Conservation (phyloP, 1,140 invertebrate genomes). For the Drosophila insularis region DNA sequence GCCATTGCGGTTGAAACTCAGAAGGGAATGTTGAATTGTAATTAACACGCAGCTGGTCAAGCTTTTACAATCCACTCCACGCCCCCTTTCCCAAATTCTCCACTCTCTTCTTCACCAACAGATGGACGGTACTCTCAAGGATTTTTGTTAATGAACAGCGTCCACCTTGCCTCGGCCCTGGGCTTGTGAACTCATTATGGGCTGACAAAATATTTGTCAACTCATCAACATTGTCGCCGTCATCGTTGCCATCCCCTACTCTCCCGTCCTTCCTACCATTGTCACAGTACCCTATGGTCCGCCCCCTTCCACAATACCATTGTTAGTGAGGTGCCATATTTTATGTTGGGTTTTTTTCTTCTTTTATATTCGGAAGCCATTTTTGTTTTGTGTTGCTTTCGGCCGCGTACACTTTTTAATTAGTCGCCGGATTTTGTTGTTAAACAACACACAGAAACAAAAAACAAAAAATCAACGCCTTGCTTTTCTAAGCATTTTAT, state of each 20-base stretch:
- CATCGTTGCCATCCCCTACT: conserved; percentile 23
- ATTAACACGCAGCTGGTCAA: conserved; percentile 64
- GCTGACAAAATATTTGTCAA: conserved; percentile 80
- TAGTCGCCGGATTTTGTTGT: conserved; percentile 41
- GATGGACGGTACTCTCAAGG: conserved; percentile 16
- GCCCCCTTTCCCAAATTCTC: not conserved
- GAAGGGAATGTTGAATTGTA: conserved; percentile 58
- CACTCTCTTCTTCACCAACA: conserved; percentile 44
- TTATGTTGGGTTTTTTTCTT: conserved; percentile 24
- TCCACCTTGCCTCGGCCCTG: conserved; percentile 9
- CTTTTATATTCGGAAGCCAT: conserved; percentile 8
- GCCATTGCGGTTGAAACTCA: conserved; percentile 38
- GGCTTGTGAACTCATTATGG: conserved; percentile 65
- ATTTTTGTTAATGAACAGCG: conserved; percentile 39
- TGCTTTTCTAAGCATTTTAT: conserved; percentile 61
- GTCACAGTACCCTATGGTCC: not conserved
- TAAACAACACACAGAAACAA: conserved; percentile 8
- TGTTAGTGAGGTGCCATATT: conserved; percentile 35
- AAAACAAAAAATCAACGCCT: not conserved
- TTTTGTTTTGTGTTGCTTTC: conserved; percentile 51
- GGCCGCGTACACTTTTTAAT: conserved; percentile 60
- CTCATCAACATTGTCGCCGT: conserved; percentile 61
- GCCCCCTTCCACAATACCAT: not conserved
- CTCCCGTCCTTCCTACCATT: not conserved
- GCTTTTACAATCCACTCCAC: not conserved